Percentiles rank a stretch among this genome's conserved stretches.
Conservation (phyloP, 2,113 vertebrate genomes). For the Catharus bicknelli region DNA sequence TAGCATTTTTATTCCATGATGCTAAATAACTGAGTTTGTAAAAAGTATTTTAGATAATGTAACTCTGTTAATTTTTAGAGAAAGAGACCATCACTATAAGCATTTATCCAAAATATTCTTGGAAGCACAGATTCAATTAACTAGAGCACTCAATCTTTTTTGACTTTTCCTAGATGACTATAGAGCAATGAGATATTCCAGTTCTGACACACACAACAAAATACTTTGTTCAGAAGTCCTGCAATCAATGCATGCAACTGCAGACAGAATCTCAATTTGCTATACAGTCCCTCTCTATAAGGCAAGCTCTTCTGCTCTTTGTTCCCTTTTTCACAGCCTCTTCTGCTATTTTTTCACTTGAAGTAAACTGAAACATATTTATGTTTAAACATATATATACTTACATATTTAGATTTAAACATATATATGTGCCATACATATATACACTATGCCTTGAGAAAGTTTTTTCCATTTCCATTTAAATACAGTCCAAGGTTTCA, state of each 20-base stretch:
- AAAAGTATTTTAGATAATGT: background rate
- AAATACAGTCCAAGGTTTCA: background rate
- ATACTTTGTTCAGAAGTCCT: background rate
- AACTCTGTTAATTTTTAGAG: background rate
- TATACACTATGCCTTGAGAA: background rate
- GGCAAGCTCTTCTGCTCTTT: background rate
- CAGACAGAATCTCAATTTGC: background rate
- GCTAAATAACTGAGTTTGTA: background rate
- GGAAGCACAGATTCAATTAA: background rate
- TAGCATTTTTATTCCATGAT: background rate
- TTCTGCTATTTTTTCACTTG: background rate
- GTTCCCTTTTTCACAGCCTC: background rate
- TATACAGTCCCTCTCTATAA: background rate
- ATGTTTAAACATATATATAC: background rate
- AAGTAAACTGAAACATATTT: background rate
- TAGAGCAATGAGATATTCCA: background rate
- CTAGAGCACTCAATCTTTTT: background rate
- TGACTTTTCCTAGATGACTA: rapidly evolving
- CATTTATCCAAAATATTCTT: background rate
- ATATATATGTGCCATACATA: background rate
- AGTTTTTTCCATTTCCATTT: background rate
- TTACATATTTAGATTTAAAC: too few species aligned
- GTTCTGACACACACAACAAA: background rate
- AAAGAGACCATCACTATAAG: background rate
- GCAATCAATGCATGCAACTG: background rate